phyloP scores from a whole-genome alignment of 2,888 invertebrate species.

The Dyspetes luteomarginatus region DNA sequence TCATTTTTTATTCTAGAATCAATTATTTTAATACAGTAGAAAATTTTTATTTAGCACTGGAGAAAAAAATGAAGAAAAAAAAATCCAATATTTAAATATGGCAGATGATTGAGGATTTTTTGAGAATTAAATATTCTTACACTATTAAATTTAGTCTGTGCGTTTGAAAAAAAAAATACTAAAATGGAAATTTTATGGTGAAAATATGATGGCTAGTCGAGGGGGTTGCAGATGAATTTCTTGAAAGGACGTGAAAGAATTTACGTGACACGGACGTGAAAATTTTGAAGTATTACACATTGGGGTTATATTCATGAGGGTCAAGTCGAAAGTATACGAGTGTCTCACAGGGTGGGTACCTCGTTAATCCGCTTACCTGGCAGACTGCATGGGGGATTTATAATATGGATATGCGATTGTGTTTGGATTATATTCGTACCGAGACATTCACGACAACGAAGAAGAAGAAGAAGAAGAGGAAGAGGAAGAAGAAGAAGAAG shows the following conservation, averaged over 20 bases:
- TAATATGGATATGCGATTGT: conserved; percentile 40
- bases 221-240: neutral
- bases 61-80: too few species aligned
- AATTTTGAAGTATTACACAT: conserved; percentile 57
- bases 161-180: too few species aligned
- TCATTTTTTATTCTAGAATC: too few species aligned
- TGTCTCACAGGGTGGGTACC: conserved; percentile 35
- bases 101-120: too few species aligned
- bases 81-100: too few species aligned
- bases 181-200: too few species aligned
- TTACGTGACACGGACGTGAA: conserved; percentile 40
- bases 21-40: too few species aligned
- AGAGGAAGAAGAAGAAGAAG: neutral
- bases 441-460: conserved; percentile 10
- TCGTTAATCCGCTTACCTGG: conserved; percentile 65
- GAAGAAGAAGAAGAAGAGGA: neutral
- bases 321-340: conserved; percentile 36
- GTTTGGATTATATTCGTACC: conserved; percentile 45
- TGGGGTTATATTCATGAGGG: conserved; percentile 44
- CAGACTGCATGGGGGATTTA: conserved; percentile 51
- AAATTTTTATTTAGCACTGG: too few species aligned
- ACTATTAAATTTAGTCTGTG: too few species aligned
- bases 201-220: neutral
- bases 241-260: neutral
- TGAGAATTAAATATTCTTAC: too few species aligned